phyloP scores from a whole-genome alignment of 2,113 vertebrate genomes.

The Stomatorhinus ivindoensis region DNA sequence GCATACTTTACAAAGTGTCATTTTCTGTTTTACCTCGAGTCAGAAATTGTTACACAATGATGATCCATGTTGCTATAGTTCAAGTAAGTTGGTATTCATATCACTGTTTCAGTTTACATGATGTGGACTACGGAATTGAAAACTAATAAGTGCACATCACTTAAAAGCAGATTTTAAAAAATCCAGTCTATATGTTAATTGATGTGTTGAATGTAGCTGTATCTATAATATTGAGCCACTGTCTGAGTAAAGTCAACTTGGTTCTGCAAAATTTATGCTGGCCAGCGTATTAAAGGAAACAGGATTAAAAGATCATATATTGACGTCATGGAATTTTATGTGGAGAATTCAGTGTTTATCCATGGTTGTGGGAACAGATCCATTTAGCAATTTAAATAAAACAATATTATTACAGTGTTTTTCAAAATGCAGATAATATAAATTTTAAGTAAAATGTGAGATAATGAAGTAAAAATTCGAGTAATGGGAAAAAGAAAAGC shows the following conservation, averaged over 20 bases:
- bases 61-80: background rate
- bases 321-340: background rate
- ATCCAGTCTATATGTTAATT: background rate
- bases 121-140: background rate
- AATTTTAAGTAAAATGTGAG: background rate
- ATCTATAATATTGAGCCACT: background rate
- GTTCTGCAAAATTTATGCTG: background rate
- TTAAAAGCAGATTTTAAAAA: background rate
- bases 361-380: background rate
- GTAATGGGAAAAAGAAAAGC: conserved; percentile 5
- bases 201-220: background rate
- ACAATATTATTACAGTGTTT: background rate
- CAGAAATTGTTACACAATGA: background rate
- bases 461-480: conserved; percentile 8
- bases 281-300: background rate
- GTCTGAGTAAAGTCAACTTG: background rate
- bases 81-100: conserved; percentile 1
- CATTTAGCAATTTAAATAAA: background rate
- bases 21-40: background rate
- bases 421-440: background rate
- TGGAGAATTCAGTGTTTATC: background rate
- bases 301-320: background rate
- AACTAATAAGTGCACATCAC: background rate
- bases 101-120: background rate
- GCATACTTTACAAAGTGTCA: background rate